These are phyloP conservation scores for Tichodroma muraria DNA, from an alignment of 2,113 vertebrate species.

Conservation along the genomic window DNA sequence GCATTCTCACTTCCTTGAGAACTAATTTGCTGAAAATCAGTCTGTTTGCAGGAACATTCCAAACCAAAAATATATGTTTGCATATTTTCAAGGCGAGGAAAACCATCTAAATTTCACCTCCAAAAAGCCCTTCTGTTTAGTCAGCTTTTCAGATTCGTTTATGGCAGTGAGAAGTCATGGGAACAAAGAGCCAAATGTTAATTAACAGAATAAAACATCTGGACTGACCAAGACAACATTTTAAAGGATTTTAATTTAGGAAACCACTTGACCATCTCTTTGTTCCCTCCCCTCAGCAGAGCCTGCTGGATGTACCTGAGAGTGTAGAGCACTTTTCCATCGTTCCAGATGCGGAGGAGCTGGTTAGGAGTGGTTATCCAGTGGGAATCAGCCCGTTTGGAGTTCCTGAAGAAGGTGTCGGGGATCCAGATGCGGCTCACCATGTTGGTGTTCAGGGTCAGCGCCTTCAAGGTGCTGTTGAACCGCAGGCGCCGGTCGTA, in stretches of 20 bases:
- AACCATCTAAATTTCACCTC: not conserved
- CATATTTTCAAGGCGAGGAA: constrained; percentile 25
- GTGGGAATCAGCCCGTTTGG: constrained; percentile 69
- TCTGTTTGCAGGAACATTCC: constrained; percentile 15
- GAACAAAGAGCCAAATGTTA: not conserved
- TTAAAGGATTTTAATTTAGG: not conserved
- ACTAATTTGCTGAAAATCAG: constrained; percentile 2
- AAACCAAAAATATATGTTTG: constrained; percentile 4
- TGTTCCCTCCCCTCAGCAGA: not conserved
- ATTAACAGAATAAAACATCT: not conserved
- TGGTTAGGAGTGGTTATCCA: constrained; percentile 73
- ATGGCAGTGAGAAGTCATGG: not conserved
- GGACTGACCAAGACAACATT: not conserved
- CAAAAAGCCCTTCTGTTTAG: not conserved
- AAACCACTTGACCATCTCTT: not conserved
- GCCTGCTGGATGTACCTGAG: constrained; percentile 64
- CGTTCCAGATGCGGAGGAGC: constrained; percentile 75
- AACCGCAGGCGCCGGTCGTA: constrained; percentile 76
- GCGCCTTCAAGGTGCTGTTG: constrained; percentile 71
- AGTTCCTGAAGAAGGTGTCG: constrained; percentile 76
- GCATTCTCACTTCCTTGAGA: not conserved
- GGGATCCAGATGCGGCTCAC: constrained; percentile 78
- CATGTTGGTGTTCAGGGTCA: constrained; percentile 73
- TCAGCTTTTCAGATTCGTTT: not conserved
- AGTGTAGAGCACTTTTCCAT: constrained; percentile 75